Conservation (phyloP, 2,797 vertebrate genomes). For the Molossus alvarezi region DNA sequence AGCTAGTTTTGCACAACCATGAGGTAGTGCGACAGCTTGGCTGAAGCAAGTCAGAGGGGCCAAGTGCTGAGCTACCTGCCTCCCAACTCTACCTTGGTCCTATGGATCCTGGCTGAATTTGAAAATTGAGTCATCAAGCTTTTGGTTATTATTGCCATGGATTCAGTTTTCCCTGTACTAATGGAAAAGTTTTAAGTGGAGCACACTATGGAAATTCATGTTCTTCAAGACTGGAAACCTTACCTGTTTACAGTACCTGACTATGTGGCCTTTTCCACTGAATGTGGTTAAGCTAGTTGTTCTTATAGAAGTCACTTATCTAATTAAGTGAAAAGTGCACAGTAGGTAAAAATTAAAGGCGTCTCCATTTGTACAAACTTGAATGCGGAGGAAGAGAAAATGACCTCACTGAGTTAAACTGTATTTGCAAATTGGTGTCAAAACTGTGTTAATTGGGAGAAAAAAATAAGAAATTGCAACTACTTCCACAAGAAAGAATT, state of each 20-base stretch:
- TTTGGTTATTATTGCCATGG: neutral
- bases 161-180: conserved; percentile 26
- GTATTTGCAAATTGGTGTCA: conserved; percentile 58
- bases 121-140: neutral
- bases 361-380: conserved; percentile 73
- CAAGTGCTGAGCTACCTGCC: neutral
- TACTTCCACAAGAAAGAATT: conserved; percentile 70
- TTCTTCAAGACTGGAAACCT: conserved; percentile 71
- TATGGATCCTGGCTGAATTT: neutral
- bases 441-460: conserved; percentile 77
- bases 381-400: neutral
- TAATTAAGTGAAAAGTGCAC: conserved; percentile 79
- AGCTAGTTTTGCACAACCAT: neutral
- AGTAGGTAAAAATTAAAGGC: conserved; percentile 70
- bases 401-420: conserved; percentile 34
- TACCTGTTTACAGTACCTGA: conserved; percentile 11
- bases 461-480: conserved; percentile 33
- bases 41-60: neutral
- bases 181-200: conserved; percentile 70
- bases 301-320: conserved; percentile 78
- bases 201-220: neutral
- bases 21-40: neutral
- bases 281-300: conserved; percentile 71
- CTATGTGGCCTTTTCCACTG: conserved; percentile 22
- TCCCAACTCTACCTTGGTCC: neutral